Evolutionary conservation across 2,888 invertebrate species (phyloP).

Genomic region (Pterobdella sp.): DNA sequence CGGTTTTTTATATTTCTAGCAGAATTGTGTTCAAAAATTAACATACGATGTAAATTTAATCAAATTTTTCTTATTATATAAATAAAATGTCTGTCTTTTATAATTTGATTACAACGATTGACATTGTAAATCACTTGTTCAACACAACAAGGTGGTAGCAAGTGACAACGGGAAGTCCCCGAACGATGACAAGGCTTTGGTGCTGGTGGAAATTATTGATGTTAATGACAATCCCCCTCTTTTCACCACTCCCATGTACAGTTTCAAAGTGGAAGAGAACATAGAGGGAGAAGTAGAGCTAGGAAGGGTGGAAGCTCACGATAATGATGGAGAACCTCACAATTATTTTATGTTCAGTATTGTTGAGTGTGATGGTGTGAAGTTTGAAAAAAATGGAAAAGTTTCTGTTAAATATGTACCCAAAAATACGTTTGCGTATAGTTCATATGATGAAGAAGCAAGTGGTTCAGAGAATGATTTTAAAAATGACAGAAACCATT

Average conservation of each 20-base stretch:
- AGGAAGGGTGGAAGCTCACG: conserved; percentile 23
- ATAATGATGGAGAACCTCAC: conserved; percentile 6
- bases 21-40: no score
- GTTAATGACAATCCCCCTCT: conserved; percentile 24
- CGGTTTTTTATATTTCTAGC: no score
- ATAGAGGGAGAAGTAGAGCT: background rate
- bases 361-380: background rate
- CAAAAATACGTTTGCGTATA: background rate
- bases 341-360: conserved; percentile 20
- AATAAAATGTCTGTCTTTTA: no score
- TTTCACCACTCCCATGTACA: conserved; percentile 11
- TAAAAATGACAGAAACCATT: background rate
- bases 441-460: background rate
- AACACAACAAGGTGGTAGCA: conserved; percentile 9
- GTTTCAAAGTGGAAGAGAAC: conserved; percentile 21
- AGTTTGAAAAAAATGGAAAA: background rate
- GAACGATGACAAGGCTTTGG: background rate
- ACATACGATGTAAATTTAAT: no score
- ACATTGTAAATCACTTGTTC: background rate
- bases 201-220: conserved; percentile 17
- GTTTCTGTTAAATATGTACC: background rate
- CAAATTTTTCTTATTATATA: no score
- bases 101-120: no score
- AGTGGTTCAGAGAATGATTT: background rate
- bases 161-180: conserved; percentile 17